phyloP scores from a whole-genome alignment of 2,888 invertebrate species.

The Hipparchia sbordonii region DNA sequence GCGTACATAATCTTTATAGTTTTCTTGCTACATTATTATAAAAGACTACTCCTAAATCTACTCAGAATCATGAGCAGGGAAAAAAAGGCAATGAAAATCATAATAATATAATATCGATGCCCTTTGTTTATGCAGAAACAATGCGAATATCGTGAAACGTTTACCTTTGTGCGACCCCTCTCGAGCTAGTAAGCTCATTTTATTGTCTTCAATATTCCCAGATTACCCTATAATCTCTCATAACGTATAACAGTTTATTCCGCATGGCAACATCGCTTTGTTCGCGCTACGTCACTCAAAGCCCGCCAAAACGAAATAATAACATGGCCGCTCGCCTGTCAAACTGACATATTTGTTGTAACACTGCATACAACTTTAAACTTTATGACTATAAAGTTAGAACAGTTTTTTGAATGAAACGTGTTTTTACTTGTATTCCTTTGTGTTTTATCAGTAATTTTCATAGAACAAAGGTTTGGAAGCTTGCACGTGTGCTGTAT shows the following conservation, averaged over 20 bases:
- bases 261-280: conserved; percentile 80
- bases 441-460: conserved; percentile 51
- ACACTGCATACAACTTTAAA: conserved; percentile 39
- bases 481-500: conserved; percentile 71
- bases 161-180: conserved; percentile 57
- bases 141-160: conserved; percentile 56
- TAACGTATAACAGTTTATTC: conserved; percentile 81
- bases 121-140: conserved; percentile 46
- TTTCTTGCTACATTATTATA: background rate
- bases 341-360: conserved; percentile 44
- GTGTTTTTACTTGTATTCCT: conserved; percentile 41
- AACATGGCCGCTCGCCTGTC: conserved; percentile 56
- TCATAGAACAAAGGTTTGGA: conserved; percentile 73
- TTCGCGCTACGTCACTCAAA: conserved; percentile 72
- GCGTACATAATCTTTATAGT: background rate
- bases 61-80: background rate
- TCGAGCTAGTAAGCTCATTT: conserved; percentile 73
- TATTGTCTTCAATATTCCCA: conserved; percentile 83
- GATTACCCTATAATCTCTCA: conserved; percentile 81
- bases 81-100: conserved; percentile 22
- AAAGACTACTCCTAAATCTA: background rate
- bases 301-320: conserved; percentile 80
- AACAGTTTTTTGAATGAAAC: conserved; percentile 41
- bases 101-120: conserved; percentile 39
- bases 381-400: conserved; percentile 38